Conservation (phyloP, 2,113 vertebrate species). For the Heteronetta atricapilla region DNA sequence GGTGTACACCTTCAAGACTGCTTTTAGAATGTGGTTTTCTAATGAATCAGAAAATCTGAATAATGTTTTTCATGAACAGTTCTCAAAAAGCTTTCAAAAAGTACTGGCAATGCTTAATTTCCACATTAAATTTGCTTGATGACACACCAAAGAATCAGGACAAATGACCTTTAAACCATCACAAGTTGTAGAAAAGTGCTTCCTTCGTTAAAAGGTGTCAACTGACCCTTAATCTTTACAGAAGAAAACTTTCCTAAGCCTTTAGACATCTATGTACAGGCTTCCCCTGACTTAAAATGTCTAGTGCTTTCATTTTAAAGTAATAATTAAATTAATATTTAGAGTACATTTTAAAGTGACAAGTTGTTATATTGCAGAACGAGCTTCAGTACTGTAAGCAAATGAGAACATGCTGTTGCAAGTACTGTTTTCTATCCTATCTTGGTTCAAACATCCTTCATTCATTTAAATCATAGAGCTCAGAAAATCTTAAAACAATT, state of each 20-base stretch:
- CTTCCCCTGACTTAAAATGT: not conserved
- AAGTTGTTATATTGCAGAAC: not conserved
- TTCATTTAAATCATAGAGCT: not conserved
- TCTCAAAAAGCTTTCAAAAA: not conserved
- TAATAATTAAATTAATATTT: slow-evolving; percentile 5
- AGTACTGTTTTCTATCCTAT: not conserved
- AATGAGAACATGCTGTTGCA: not conserved
- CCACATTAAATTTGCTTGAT: not conserved
- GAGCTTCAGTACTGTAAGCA: not conserved
- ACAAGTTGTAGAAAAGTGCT: not conserved
- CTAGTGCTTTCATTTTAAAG: not conserved
- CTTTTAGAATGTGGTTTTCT: not conserved
- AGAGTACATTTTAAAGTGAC: not conserved
- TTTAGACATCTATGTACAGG: not conserved
- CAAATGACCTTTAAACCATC: not conserved
- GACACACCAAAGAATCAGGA: not conserved
- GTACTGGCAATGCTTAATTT: not conserved
- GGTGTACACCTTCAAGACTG: not conserved
- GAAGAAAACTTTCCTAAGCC: not conserved
- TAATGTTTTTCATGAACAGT: not conserved
- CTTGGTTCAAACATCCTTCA: not conserved
- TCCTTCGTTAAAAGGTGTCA: slow-evolving; percentile 8
- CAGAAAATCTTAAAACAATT: slow-evolving; percentile 9
- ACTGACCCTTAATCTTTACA: not conserved
- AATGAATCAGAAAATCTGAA: not conserved